These are phyloP conservation scores for Mandrillus leucophaeus DNA, from an alignment of 2,113 vertebrate genomes.

Conservation along the genomic window DNA sequence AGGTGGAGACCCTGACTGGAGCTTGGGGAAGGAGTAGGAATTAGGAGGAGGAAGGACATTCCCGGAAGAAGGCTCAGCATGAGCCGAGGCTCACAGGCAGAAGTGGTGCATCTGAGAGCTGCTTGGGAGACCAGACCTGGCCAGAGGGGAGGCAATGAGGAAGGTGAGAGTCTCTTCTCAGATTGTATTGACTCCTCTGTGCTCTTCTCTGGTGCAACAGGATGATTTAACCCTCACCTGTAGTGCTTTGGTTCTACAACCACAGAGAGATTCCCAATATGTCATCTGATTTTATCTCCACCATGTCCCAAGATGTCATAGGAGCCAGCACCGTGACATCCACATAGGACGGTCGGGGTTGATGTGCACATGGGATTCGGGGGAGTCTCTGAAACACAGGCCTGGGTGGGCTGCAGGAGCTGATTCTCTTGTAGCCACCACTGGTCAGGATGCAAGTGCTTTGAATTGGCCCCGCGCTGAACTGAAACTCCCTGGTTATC, in stretches of 20 bases:
- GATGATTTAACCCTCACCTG: fast-evolving
- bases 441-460: no score
- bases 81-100: neutral
- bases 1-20: neutral
- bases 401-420: neutral
- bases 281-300: neutral
- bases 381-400: neutral
- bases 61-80: neutral
- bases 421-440: no score
- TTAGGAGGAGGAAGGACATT: neutral
- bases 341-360: neutral
- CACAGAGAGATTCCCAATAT: neutral
- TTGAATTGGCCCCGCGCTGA: neutral
- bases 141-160: neutral
- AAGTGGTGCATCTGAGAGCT: neutral
- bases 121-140: neutral
- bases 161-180: neutral
- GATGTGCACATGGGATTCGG: fast-evolving
- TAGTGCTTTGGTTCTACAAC: neutral
- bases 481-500: neutral
- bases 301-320: neutral
- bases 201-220: neutral
- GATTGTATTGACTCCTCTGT: neutral
- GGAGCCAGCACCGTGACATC: neutral
- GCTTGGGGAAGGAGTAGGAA: neutral